Evolutionary conservation across 2,888 invertebrate genomes (phyloP), one percentile per base, ranked within the genome.

Genomic region (Agriopis leucophaearia): DNA sequence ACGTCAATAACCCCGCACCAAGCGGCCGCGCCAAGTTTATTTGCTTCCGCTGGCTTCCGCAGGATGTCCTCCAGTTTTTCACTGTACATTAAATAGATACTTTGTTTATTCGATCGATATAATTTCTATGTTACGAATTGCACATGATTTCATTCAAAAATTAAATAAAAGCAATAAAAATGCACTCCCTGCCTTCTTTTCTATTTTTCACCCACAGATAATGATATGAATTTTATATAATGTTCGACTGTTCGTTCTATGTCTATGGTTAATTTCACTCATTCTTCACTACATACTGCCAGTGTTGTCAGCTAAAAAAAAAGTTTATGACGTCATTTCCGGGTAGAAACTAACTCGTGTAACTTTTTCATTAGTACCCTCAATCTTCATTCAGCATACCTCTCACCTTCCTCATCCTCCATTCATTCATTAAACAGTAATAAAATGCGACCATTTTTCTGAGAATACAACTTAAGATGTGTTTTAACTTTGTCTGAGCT

Each of bases 1-100:
- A 92, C 91, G 92, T 92, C 92, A 91, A 92, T 92, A 90, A 88
- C 89, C 89, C 74, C 88, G 84, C 87, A 83, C 85, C 81, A 83
- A 82, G 80, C 81, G 80, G 77, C 78, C 80, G 73, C 67, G 74
- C 79, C 68, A 42, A 72, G 50, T 74, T 63, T 71, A 71, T 56
- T 66, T 59, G 65, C 66, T 71, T 66, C 64, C 57, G 58, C 15
- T 65, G 59, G 64, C 63, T 70, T 66, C 63, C 47, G 60, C 13
- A n/a, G 51, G 55, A 18, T 38, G 38, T 54, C 6, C 42, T 12
- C 12, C 9, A 64, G 9, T 38, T 54, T 38, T 45, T 10, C 18
- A 38, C 40, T 42, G 6, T 48, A 44, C 12, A 16, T 12, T 16
- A 47, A 67, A 44, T 38, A 54, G 18, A 44, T 50, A 58, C 47